Evolutionary conservation across 2,113 vertebrate species (phyloP).

Genomic region (Labeo catla): DNA sequence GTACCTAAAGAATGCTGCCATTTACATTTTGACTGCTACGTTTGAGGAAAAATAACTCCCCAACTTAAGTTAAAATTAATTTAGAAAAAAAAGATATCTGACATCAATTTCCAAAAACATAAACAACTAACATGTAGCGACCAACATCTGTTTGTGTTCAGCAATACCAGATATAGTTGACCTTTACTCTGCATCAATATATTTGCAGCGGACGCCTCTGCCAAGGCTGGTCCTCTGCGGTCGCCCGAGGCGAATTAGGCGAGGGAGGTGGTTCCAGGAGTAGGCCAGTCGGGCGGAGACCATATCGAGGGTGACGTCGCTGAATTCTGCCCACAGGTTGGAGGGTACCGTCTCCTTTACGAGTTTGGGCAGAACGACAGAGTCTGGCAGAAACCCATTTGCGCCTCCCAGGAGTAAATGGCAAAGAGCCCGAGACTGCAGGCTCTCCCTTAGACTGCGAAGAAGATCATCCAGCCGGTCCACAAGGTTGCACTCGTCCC

Average conservation of each 20-base stretch:
- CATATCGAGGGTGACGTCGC: constrained; percentile 70
- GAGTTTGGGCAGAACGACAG: constrained; percentile 76
- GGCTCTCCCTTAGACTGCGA: constrained; percentile 74
- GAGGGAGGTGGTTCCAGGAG: constrained; percentile 80
- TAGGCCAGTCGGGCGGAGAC: constrained; percentile 75
- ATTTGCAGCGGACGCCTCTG: constrained; percentile 53
- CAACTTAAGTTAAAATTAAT: background rate
- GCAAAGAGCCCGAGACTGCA: constrained; percentile 74
- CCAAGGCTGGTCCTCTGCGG: constrained; percentile 55
- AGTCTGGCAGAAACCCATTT: constrained; percentile 67
- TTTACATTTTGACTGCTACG: background rate
- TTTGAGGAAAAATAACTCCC: background rate
- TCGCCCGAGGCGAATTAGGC: constrained; percentile 75
- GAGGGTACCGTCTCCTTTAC: constrained; percentile 75
- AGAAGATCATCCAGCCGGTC: constrained; percentile 81
- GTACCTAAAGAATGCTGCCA: background rate
- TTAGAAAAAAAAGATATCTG: background rate
- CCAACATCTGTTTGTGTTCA: background rate
- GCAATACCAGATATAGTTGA: background rate
- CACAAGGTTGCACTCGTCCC: constrained; percentile 78
- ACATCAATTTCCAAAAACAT: background rate
- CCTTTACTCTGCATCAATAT: constrained; percentile 53
- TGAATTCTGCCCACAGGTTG: constrained; percentile 79
- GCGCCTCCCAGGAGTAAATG: constrained; percentile 79
- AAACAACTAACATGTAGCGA: background rate